A percentile compares a stretch with the other conserved stretches of the same genome.
Conservation (phyloP, 2,888 invertebrate species). For the Brassicogethes aeneus region DNA sequence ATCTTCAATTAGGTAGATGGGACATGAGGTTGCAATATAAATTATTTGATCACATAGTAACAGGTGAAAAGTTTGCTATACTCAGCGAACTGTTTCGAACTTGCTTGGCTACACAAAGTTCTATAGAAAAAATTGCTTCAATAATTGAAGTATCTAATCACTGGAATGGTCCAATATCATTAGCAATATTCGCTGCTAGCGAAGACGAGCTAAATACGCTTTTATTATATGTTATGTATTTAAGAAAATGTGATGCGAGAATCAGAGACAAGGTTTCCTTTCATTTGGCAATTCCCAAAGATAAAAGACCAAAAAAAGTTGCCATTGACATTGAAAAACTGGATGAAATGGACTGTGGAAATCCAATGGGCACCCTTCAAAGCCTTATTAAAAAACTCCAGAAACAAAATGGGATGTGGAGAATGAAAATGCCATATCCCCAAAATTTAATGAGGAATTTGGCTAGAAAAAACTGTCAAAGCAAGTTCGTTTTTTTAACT, state of each 20-base stretch:
- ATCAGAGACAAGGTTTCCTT: constrained; percentile 66
- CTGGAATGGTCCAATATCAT: constrained; percentile 81
- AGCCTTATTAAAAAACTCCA: constrained; percentile 44
- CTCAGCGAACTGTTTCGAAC: constrained; percentile 46
- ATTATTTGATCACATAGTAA: constrained; percentile 62
- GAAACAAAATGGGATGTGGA: constrained; percentile 45
- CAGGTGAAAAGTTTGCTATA: constrained; percentile 57
- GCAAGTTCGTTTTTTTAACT: constrained; percentile 71
- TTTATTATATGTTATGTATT: constrained; percentile 64
- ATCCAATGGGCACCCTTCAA: constrained; percentile 55
- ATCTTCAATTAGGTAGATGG: constrained; percentile 64
- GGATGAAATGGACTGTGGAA: constrained; percentile 51
- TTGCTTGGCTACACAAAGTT: constrained; percentile 78
- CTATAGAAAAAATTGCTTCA: constrained; percentile 72
- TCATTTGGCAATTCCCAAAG: constrained; percentile 64
- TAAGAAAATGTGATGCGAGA: constrained; percentile 64
- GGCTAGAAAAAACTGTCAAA: constrained; percentile 77
- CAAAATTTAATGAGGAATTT: constrained; percentile 85
- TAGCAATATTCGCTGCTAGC: constrained; percentile 70
- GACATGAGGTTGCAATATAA: constrained; percentile 61
- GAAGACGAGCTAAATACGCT: constrained; percentile 67
- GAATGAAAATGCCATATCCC: constrained; percentile 69
- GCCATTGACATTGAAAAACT: constrained; percentile 34
- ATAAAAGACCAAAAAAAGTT: constrained; percentile 35
- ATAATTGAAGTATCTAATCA: constrained; percentile 67